phyloP scores from a whole-genome alignment of 1,140 invertebrate genomes.

The Cryptotermes secundus region DNA sequence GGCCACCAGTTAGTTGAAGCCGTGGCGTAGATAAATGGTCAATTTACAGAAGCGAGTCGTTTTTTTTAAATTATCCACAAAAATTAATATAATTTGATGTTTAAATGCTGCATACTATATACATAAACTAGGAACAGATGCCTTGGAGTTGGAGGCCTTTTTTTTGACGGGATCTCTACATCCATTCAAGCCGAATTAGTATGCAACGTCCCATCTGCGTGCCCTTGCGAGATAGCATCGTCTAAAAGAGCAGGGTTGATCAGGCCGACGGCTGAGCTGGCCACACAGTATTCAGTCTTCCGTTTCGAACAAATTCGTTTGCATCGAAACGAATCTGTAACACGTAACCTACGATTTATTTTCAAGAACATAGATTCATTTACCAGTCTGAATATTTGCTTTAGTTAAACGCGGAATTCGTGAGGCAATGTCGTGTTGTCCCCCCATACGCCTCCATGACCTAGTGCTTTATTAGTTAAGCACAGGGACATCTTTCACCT shows the following conservation, averaged over 20 bases:
- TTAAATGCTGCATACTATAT: neutral
- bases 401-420: no score
- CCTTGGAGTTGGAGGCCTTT: neutral
- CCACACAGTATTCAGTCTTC: neutral
- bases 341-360: no score
- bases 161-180: no score
- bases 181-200: neutral
- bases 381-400: no score
- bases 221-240: neutral
- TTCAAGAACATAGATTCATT: no score
- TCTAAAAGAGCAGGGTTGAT: neutral
- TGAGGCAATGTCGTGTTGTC: no score
- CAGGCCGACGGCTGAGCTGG: neutral
- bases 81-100: conserved; percentile 5
- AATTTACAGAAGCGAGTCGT: neutral
- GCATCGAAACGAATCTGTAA: no score
- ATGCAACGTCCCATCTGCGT: neutral
- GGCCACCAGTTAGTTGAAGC: neutral
- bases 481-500: no score
- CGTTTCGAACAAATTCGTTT: no score
- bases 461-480: no score
- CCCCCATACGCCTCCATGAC: no score
- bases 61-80: neutral
- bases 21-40: conserved; percentile 5
- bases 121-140: conserved; percentile 19